Percentiles rank a stretch among this genome's conserved stretches.
Conservation (phyloP, 2,888 invertebrate species). For the Macrophya annulata region DNA sequence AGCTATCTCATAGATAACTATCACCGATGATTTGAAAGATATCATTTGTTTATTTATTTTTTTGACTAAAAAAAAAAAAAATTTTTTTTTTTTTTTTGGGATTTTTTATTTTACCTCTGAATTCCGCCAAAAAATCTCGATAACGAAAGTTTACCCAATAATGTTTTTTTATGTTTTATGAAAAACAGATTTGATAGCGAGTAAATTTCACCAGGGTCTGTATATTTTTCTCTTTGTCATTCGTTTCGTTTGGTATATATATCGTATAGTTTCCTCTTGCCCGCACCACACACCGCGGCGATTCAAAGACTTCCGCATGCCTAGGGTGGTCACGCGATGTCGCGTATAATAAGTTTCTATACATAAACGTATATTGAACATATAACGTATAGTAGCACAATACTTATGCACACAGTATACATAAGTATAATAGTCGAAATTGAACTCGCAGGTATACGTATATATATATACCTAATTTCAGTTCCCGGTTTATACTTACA, state of each 20-base stretch:
- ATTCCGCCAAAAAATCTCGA: background rate
- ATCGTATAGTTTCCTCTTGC: background rate
- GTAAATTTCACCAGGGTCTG: background rate
- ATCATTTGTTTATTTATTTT: background rate
- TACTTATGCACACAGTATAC: background rate
- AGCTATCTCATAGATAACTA: constrained; percentile 29
- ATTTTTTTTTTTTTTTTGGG: no score
- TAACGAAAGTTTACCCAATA: no score
- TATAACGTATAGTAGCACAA: background rate
- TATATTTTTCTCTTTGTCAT: background rate
- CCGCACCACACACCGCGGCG: background rate
- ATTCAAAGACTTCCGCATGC: constrained; percentile 39
- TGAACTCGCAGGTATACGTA: background rate
- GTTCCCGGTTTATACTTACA: background rate
- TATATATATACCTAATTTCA: constrained; percentile 2
- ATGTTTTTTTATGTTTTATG: background rate
- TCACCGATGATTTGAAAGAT: background rate
- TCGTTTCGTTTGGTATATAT: background rate
- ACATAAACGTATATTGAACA: background rate
- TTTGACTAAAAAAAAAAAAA: no score
- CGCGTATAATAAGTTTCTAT: background rate
- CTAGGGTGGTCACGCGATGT: constrained; percentile 31
- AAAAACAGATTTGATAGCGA: background rate
- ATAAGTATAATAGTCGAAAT: background rate
- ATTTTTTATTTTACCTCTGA: background rate